phyloP scores from a whole-genome alignment of 2,888 invertebrate genomes.

The Cataglyphis altisquamis region DNA sequence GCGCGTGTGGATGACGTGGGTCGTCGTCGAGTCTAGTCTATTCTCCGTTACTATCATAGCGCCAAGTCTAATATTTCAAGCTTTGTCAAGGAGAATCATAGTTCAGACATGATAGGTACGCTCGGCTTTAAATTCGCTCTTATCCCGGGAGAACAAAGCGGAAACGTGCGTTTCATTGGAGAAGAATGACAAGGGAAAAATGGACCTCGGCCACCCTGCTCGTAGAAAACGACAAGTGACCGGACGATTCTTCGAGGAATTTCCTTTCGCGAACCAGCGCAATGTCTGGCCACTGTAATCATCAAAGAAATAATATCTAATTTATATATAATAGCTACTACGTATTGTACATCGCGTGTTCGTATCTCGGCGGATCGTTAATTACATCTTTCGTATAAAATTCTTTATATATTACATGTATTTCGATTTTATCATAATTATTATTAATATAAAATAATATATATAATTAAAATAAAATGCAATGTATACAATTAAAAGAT shows the following conservation, averaged over 20 bases:
- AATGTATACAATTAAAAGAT: not conserved
- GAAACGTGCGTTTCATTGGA: not conserved
- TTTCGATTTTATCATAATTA: not conserved
- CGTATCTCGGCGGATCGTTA: not conserved
- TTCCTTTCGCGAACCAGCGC: not conserved
- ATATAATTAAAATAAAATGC: no score
- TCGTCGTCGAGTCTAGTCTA: conserved; percentile 63
- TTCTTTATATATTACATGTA: not conserved
- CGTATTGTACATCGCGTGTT: not conserved
- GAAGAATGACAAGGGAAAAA: not conserved
- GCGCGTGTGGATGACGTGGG: conserved; percentile 79
- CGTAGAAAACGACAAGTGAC: not conserved
- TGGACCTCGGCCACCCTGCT: not conserved
- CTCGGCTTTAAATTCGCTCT: conserved; percentile 63
- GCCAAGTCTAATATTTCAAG: conserved; percentile 76
- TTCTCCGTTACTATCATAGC: conserved; percentile 72
- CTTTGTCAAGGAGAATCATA: conserved; percentile 61
- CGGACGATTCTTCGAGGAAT: not conserved
- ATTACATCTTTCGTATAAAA: not conserved
- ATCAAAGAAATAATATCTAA: not conserved
- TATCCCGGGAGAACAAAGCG: conserved; percentile 32
- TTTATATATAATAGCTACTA: not conserved
- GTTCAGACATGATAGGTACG: not conserved
- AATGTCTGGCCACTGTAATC: not conserved
- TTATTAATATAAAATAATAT: no score